phyloP scores from a whole-genome alignment of 2,113 vertebrate species.

The Podarcis cretensis region DNA sequence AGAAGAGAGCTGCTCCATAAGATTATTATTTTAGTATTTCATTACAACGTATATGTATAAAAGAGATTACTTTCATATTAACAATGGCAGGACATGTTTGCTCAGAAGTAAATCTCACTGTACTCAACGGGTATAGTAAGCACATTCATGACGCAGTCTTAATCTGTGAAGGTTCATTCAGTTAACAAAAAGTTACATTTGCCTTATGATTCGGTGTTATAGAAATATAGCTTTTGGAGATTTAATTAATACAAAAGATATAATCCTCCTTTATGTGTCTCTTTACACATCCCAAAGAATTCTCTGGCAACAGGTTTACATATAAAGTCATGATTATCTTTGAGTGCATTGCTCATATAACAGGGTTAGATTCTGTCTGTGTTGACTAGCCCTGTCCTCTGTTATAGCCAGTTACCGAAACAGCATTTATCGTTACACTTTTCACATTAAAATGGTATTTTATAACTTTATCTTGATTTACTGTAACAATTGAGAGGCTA shows the following conservation, averaged over 20 bases:
- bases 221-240: slow-evolving; percentile 19
- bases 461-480: slow-evolving; percentile 29
- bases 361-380: slow-evolving; percentile 30
- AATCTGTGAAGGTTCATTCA: background rate
- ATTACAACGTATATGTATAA: slow-evolving; percentile 22
- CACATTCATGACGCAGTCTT: background rate
- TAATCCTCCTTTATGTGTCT: slow-evolving; percentile 15
- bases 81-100: background rate
- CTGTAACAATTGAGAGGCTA: slow-evolving; percentile 31
- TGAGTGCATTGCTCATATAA: slow-evolving; percentile 19
- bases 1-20: slow-evolving; percentile 11
- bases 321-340: slow-evolving; percentile 45
- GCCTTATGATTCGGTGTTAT: background rate
- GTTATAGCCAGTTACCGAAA: background rate
- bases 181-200: background rate
- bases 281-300: slow-evolving; percentile 9
- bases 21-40: slow-evolving; percentile 34
- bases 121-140: background rate
- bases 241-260: slow-evolving; percentile 39
- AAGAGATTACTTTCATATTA: slow-evolving; percentile 47
- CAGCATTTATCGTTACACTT: background rate
- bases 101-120: background rate
- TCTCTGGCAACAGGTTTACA: slow-evolving; percentile 38
- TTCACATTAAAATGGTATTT: slow-evolving; percentile 2
- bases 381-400: background rate